A percentile compares a stretch with the other conserved stretches of the same genome.
These are phyloP conservation scores for Sphenodon punctatus DNA, from an alignment of 2,797 vertebrate species.

Conservation along the genomic window DNA sequence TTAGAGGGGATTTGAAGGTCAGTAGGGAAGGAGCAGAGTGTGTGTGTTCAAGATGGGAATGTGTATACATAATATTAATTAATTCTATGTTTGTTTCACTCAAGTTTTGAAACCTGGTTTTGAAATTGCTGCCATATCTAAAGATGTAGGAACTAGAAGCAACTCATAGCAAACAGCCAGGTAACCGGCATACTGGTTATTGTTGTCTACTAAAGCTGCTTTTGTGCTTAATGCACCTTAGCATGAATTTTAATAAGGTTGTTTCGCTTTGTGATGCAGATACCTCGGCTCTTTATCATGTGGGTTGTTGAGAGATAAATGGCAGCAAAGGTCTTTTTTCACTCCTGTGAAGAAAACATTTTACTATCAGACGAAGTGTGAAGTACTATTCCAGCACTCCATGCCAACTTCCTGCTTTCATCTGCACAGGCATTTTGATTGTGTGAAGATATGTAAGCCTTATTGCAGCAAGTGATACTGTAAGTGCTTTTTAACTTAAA, in stretches of 20 bases:
- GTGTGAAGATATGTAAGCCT: slow-evolving; percentile 31
- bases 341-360: slow-evolving; percentile 19
- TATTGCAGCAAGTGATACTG: slow-evolving; percentile 37
- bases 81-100: not conserved
- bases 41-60: too few species aligned
- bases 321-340: not conserved
- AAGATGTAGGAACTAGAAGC: not conserved
- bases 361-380: slow-evolving; percentile 46
- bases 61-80: too few species aligned
- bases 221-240: not conserved
- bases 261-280: slow-evolving; percentile 2
- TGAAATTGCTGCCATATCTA: not conserved
- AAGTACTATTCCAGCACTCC: slow-evolving; percentile 21
- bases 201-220: not conserved
- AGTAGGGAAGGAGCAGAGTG: too few species aligned
- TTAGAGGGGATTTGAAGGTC: too few species aligned
- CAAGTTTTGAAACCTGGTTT: not conserved
- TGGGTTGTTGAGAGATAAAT: slow-evolving; percentile 3
- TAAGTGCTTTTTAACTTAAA: slow-evolving; percentile 50
- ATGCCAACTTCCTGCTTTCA: slow-evolving; percentile 19
- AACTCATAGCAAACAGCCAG: not conserved
- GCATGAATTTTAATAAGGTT: not conserved
- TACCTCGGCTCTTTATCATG: not conserved
- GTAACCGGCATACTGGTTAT: not conserved
- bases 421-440: slow-evolving; percentile 21